Base-by-base conservation (phyloP, 2,113 vertebrate genomes). In the Thryonomys swinderianus region DNA sequence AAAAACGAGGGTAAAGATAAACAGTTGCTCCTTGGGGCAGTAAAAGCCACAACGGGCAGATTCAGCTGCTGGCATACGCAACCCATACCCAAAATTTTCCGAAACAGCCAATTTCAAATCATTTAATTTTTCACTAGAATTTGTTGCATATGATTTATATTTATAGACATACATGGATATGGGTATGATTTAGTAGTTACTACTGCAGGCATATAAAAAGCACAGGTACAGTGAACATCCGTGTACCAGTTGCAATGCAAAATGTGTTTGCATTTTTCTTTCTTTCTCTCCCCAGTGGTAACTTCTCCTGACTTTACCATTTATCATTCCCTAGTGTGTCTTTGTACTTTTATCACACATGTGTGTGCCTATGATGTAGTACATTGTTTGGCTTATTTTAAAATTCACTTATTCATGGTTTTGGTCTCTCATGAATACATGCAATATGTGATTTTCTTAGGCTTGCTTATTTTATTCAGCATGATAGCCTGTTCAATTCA, bases 191-290 rank as follows among this genome's bases (percentile, higher is more conserved):
- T 76, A 30, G 16, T 76, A 45, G 14, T 76, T 32, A 45, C 71
- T 51, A 64, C n/a, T 73, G 93, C 16, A 85, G 66, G 55, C 71
- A 62, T 76, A 67, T 42, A 37, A 92, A 94, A 94, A 84, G 40
- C 17, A 32, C 23, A 67, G 81, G 53, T 85, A 67, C 45, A 81
- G 57, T 66, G 51, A 90, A 79, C 23, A 79, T 51, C 40, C 13
- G 0, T 69, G 37, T 57, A 30, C 27, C 27, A 85, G 86, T 9
- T 80, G 73, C 8, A 91, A 27, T 3, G 79, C 30, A 78, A 95
- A 71, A 89, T 21, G 23, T 14, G 2, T 59, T 1, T 57, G 20
- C 21, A 4, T 79, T 85, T 34, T 34, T 37, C 51, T 45, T 57
- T 94, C 42, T 85, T 66, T 82, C n/a, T 66, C 61, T 89, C 2